Evolutionary conservation across 2,888 invertebrate genomes (phyloP), one percentile per base, ranked within the genome.

Genomic region (Drosophila limbata): DNA sequence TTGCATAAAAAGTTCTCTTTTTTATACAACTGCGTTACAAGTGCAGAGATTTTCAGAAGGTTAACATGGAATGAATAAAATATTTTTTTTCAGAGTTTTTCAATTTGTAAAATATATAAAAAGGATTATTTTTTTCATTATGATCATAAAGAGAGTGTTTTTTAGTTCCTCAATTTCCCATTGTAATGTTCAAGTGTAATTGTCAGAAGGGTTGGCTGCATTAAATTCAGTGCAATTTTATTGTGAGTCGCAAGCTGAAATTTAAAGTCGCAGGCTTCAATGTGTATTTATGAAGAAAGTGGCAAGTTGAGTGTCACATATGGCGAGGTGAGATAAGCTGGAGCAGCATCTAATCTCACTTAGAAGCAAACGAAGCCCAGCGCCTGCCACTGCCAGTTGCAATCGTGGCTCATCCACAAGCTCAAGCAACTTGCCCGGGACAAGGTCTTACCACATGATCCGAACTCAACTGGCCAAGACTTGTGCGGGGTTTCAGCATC

Each of bases 281-380:
- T 17, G 31, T 33, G 31, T 17, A 6, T 25, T 25, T 25, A 1
- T 2, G 6, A 11, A 33, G 48, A 6, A 50, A 6, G 33, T 50
- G 33, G 48, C 19, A 51, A 5, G 28, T 39, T 25, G 33, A 25
- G 25, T 40, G 39, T n/a, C 57, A 65, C 44, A 56, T 8, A 28
- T 53, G 48, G 47, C 31, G 52, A 39, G 51, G 28, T 47, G 61
- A 62, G 35, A 21, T n/a, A 11, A 67, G 62, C 69, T 80, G 75
- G 73, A 75, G 69, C 50, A 69, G 75, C 70, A 75, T 66, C 73
- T 73, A 80, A 86, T 77, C 75, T 86, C 77, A 77, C 78, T 83
- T 83, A 77, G 78, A 71, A 67, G 69, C 64, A 73, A 75, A 73
- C 69, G 73, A 86, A 80, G 86, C 77, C 73, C 65, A 69, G 57